phyloP scores from a whole-genome alignment of 2,113 vertebrate species.

The Dasyprocta punctata region DNA sequence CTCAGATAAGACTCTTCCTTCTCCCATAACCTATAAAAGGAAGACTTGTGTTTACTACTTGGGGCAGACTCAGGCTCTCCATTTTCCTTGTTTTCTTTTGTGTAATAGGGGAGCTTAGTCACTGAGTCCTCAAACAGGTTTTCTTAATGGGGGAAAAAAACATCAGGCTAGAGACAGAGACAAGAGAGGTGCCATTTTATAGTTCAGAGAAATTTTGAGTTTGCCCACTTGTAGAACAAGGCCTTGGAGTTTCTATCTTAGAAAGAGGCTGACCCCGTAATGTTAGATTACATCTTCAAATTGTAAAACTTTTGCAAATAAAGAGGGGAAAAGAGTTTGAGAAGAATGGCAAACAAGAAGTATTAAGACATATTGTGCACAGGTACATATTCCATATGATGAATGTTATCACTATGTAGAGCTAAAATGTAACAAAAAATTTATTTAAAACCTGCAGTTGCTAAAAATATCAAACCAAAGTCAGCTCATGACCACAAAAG shows the following conservation, averaged over 20 bases:
- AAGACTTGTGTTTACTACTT: not conserved
- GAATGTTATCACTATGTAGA: not conserved
- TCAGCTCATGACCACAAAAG: no score
- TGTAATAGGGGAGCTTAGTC: not conserved
- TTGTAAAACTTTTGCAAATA: not conserved
- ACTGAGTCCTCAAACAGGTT: not conserved
- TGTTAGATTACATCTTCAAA: not conserved
- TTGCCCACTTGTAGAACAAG: not conserved
- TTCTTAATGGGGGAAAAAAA: not conserved
- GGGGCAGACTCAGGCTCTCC: not conserved
- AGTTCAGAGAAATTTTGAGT: not conserved
- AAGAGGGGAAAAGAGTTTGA: no score
- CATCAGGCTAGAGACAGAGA: not conserved
- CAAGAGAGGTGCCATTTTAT: no score
- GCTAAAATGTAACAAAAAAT: not conserved
- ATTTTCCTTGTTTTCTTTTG: not conserved
- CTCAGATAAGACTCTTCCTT: not conserved
- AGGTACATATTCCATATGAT: not conserved
- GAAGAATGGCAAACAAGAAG: not conserved
- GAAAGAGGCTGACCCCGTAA: not conserved
- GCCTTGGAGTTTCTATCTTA: not conserved
- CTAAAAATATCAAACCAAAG: not conserved
- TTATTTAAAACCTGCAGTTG: not conserved
- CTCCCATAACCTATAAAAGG: no score
- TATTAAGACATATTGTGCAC: not conserved